Base-by-base conservation (phyloP, 2,113 vertebrate species). In the Lipophrys pholis region DNA sequence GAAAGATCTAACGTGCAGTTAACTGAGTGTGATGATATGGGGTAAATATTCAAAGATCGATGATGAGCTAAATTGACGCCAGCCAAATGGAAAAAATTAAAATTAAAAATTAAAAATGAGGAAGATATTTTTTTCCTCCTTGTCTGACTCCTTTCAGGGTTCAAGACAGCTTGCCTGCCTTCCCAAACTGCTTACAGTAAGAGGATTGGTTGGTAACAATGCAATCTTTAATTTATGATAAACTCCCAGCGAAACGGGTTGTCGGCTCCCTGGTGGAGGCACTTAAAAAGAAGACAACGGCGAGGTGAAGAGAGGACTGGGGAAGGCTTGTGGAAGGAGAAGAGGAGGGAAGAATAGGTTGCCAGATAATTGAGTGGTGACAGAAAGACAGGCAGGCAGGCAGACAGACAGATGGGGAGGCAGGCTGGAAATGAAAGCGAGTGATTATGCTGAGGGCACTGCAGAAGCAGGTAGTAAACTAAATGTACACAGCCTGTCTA, bases 191-290 rank as follows among this genome's bases (percentile, higher is more conserved):
- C 92, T 93, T 93, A 93, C 73, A 84, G 89, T 92, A 93, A 93
- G 92, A 93, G 92, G 91, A 93, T 93, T 93, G 91, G 88, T 91
- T 73, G 84, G 86, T 89, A 92, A 92, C 92, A 93, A 93, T 93
- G 82, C 89, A 91, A 90, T 90, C 86, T 90, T 89, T 92, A 91
- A 93, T 92, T 92, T 91, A 92, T 91, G 92, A 93, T 93, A 91
- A 92, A 92, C 92, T 91, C 85, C 75, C 64, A 76, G 81, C 57
- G 62, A 86, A 89, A 82, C 50, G 78, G 80, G 87, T 83, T 84
- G 89, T 62, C 53, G 58, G 81, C 63, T 89, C 73, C 78, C 82
- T 59, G 71, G 80, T 68, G 82, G 84, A 83, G 66, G 76, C 79
- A 78, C 77, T 81, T 80, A 83, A 73, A 84, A 78, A 80, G 81